Base-by-base conservation (phyloP, 2,888 invertebrate genomes). In the Acrobasis consociella region DNA sequence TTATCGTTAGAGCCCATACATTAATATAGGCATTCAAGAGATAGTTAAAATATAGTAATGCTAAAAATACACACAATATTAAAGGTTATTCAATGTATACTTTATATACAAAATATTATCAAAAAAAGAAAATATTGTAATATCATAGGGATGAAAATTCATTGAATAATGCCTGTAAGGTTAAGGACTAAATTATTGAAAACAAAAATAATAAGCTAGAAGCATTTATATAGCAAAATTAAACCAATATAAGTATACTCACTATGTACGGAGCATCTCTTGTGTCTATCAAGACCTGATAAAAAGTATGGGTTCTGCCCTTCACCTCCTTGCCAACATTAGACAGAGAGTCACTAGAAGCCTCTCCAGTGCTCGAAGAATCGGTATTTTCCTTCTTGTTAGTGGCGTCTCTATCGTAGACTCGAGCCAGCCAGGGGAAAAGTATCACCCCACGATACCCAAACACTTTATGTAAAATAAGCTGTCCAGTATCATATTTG, bases 241-340 rank as follows among this genome's bases (percentile, higher is more conserved):
- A 16, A 16, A 37, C 31, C 17, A 31, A 39, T 31, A 56, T 11
- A 56, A 31, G 11, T 31, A 56, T 70, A 94, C 96, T 95, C 94
- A 98, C 97, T 93, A 99, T 99, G 85, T 96, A 97, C 9, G 99
- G 98, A 80, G 98, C 98, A 93, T 99, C 99, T 80, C 99, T 94
- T 66, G 98, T 97, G 87, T 99, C 99, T 72, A 99, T 99, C 51
- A 99, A 93, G 51, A 99, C 99, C 94, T 99, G 99, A 87, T 99
- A 99, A 86, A 98, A 99, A 49, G 98, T 97, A 78, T 98, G 98
- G 9, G 97, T 97, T 81, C 96, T 94, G 56, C 98, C 97, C 86
- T 97, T 97, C 10, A 97, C 97, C 89, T 97, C 97, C 82, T 97
- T 97, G 39, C 96, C 95, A 15, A 95, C 96, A 70, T 85, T 92